phyloP scores from a whole-genome alignment of 2,797 vertebrate genomes.

The Phaenicophaeus curvirostris region DNA sequence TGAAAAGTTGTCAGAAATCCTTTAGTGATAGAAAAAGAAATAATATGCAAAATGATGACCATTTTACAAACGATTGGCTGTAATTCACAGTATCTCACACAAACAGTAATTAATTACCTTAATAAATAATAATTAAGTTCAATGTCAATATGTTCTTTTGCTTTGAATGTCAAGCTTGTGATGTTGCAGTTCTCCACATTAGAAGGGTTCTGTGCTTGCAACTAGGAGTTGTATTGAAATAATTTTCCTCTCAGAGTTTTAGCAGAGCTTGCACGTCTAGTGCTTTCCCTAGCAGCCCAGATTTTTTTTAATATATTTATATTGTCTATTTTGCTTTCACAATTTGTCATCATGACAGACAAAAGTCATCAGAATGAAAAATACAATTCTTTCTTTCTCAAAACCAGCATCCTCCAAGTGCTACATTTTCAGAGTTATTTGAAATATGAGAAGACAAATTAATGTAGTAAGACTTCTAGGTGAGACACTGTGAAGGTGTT shows the following conservation, averaged over 20 bases:
- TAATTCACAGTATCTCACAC: background rate
- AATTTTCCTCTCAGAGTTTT: background rate
- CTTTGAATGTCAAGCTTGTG: background rate
- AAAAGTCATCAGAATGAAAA: conserved; percentile 26
- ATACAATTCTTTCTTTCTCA: background rate
- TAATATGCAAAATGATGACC: background rate
- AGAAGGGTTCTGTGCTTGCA: background rate
- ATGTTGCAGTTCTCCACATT: background rate
- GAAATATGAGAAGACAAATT: conserved; percentile 13
- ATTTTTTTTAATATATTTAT: background rate
- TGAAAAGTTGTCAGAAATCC: background rate
- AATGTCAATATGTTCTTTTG: background rate
- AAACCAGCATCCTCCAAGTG: background rate
- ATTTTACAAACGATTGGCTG: background rate
- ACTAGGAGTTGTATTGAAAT: background rate
- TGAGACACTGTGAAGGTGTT: background rate
- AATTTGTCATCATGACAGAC: background rate
- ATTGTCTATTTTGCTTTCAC: conserved; percentile 29
- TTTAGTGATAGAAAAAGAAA: background rate
- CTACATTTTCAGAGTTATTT: conserved; percentile 30
- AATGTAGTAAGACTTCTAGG: background rate
- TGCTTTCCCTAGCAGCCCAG: background rate
- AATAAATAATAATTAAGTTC: background rate
- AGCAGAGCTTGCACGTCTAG: background rate
- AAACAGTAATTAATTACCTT: background rate